Evolutionary conservation across 2,888 invertebrate species (phyloP), one percentile per base, ranked within the genome.

Genomic region (Trachelus troglodyta): DNA sequence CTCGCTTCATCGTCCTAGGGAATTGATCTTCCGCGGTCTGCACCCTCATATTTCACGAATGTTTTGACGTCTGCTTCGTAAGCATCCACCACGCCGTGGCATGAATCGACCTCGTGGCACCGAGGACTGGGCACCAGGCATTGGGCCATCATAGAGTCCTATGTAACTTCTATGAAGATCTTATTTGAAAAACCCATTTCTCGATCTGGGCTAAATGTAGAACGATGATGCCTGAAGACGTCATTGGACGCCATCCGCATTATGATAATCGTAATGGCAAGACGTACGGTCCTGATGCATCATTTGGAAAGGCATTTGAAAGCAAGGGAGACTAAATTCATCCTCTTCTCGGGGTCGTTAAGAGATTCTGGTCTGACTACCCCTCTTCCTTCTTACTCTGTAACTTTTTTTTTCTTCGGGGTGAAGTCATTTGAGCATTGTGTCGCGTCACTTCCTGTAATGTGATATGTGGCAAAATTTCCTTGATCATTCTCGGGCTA

Each of bases 361-460:
- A 69, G 69, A 23, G 23, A 23, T 15, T 56, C 9, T 79, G 71
- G 75, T 80, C 80, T 78, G 75, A 77, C 81, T 79, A 81, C 79
- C 81, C 71, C 77, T 74, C 77, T 76, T 82, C 77, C 81, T 76
- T 68, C 76, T 76, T 73, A 74, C 73, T 33, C 31, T 77, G n/a
- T 30, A 74, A 30, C 30, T 12, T 35, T 34, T 75, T 69, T 56
- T 56, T 56, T 56, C 56, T 23, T 56, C 9, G 75, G 78, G 76
- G 84, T 84, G 84, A 79, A 88, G 89, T 89, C 89, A 89, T 87
- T 86, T 79, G 81, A 81, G 78, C 82, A 85, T 88, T 87, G 82
- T 85, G 89, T 88, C 88, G 81, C 87, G 91, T 91, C 91, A 91
- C 88, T 90, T 90, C 88, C 90, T 88, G 89, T 87, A 90, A 89